Conservation (phyloP, 2,888 invertebrate genomes). For the Hypercompe scribonia region DNA sequence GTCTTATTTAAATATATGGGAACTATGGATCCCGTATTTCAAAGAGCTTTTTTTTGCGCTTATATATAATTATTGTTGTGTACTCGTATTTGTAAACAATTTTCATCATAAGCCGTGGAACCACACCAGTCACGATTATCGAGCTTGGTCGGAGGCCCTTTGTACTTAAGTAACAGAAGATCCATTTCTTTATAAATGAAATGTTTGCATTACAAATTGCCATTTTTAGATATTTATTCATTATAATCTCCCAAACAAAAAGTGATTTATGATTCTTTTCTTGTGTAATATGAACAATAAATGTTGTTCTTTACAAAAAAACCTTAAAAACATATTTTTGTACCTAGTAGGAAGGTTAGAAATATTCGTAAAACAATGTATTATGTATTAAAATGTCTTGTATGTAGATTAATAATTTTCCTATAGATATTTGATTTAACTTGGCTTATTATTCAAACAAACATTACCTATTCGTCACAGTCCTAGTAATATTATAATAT, state of each 20-base stretch:
- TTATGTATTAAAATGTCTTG: not conserved
- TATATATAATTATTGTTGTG: not conserved
- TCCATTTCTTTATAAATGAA: constrained; percentile 1
- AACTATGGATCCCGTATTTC: no score
- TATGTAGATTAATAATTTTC: not conserved
- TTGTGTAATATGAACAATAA: not conserved
- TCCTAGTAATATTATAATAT: not conserved
- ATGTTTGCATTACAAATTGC: constrained; percentile 2
- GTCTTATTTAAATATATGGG: not conserved
- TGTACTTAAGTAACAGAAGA: not conserved
- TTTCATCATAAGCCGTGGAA: not conserved
- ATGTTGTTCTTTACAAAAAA: not conserved
- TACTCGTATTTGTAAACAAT: not conserved
- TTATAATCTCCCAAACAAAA: not conserved
- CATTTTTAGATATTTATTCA: not conserved
- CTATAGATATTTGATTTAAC: not conserved
- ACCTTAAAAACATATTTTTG: not conserved
- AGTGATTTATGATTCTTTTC: constrained; percentile 1
- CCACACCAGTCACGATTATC: not conserved
- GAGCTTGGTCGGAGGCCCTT: not conserved
- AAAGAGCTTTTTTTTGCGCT: no score
- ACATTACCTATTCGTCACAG: not conserved
- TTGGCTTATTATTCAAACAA: not conserved
- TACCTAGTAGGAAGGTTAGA: not conserved
- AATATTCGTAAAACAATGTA: not conserved